phyloP scores from a whole-genome alignment of 2,797 vertebrate species.

The Staurois parvus region DNA sequence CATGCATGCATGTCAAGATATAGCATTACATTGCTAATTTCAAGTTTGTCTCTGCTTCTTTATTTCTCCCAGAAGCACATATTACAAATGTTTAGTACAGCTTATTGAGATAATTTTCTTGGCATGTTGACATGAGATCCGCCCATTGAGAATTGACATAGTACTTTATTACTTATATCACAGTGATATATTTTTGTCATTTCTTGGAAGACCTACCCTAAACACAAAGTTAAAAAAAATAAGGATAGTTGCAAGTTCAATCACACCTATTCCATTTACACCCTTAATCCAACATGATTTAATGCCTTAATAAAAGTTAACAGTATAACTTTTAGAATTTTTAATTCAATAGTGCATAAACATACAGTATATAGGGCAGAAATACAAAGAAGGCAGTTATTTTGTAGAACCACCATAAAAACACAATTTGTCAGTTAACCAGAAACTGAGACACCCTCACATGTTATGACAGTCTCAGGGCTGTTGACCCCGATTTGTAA shows the following conservation, averaged over 20 bases:
- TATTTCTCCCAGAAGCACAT: neutral
- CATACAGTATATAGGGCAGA: no score
- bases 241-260: conserved; percentile 4
- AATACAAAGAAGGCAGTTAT: no score
- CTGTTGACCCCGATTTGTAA: no score
- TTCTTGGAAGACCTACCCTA: conserved; percentile 43
- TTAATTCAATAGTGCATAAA: no score
- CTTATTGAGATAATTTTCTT: conserved; percentile 24
- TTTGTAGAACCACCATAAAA: no score
- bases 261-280: neutral
- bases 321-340: no score
- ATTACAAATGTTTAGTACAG: conserved; percentile 13
- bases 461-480: no score
- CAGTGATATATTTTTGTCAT: conserved; percentile 29
- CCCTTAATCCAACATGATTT: neutral
- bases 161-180: conserved; percentile 40
- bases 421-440: no score
- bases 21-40: neutral
- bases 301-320: neutral
- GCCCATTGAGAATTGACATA: conserved; percentile 39
- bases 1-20: neutral
- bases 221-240: neutral
- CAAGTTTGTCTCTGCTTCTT: neutral
- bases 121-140: conserved; percentile 30
- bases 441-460: no score